Evolutionary conservation across 2,113 vertebrate genomes (phyloP).

Genomic region (Larimichthys crocea): DNA sequence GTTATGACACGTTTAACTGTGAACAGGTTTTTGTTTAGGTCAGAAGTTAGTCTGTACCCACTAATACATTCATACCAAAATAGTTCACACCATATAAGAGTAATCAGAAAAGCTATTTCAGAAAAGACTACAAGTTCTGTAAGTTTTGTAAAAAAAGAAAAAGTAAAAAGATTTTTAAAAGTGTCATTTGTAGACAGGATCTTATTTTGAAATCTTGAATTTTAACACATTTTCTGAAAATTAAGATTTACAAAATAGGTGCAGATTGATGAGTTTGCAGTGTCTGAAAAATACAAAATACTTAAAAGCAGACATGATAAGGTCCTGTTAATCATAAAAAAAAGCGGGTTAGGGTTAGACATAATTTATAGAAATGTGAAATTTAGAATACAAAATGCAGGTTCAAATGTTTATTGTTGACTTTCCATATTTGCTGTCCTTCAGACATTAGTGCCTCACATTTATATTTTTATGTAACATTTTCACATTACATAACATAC

Average conservation of each 20-base stretch:
- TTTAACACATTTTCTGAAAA: background rate
- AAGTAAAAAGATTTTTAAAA: too few relatives aligned
- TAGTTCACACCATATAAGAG: background rate
- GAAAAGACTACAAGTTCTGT: background rate
- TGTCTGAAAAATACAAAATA: background rate
- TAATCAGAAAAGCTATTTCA: background rate
- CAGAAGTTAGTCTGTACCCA: slow-evolving; percentile 40
- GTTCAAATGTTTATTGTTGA: background rate
- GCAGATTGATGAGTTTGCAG: background rate
- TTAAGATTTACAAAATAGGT: background rate
- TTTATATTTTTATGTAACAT: background rate
- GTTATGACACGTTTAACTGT: slow-evolving; percentile 31
- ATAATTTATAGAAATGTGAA: background rate
- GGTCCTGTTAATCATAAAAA: background rate
- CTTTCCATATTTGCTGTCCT: background rate
- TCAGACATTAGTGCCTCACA: background rate
- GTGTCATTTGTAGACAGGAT: background rate
- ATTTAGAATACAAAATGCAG: background rate
- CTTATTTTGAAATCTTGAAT: slow-evolving; percentile 3
- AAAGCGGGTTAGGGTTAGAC: background rate
- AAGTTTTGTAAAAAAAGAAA: too few relatives aligned
- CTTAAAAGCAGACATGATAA: background rate
- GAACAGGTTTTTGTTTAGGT: slow-evolving; percentile 39
- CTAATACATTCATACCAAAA: background rate
- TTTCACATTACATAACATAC: too few relatives aligned